phyloP scores from a whole-genome alignment of 2,797 vertebrate genomes.

The Acestrorhynchus altus region DNA sequence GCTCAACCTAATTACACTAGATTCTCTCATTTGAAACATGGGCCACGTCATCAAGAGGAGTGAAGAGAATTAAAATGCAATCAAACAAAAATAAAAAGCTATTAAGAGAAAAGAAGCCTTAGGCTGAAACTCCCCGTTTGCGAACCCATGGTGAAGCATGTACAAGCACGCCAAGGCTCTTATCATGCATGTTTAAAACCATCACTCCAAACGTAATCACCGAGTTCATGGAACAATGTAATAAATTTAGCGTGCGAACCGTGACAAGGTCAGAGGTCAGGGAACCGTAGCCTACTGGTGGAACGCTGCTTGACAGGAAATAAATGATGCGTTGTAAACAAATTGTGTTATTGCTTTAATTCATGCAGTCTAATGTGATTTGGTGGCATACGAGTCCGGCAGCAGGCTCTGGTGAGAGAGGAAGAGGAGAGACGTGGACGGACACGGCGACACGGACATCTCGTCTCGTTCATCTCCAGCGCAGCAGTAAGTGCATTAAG shows the following conservation, averaged over 20 bases:
- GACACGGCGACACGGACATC: constrained; percentile 52
- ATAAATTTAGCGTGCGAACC: constrained; percentile 75
- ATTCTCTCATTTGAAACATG: neutral
- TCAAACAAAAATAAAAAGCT: constrained; percentile 17
- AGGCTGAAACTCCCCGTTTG: neutral
- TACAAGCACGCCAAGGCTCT: constrained; percentile 24
- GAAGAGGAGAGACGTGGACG: constrained; percentile 8
- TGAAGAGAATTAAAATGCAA: constrained; percentile 17
- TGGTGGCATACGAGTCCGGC: constrained; percentile 70
- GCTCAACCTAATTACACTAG: neutral
- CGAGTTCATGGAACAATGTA: constrained; percentile 66
- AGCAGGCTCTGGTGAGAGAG: constrained; percentile 47
- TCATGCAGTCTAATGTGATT: constrained; percentile 83
- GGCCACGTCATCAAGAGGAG: neutral
- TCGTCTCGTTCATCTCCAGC: constrained; percentile 62
- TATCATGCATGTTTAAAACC: constrained; percentile 71
- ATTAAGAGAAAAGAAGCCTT: constrained; percentile 1
- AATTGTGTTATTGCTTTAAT: constrained; percentile 84
- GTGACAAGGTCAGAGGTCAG: constrained; percentile 72
- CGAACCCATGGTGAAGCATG: constrained; percentile 12
- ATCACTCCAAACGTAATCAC: constrained; percentile 67
- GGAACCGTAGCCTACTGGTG: constrained; percentile 67
- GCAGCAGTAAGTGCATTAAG: constrained; percentile 73
- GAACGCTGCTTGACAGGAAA: constrained; percentile 77
- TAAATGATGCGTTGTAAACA: constrained; percentile 82